Evolutionary conservation across 1,140 invertebrate species (phyloP), one percentile per base, ranked within the genome.

Genomic region (Cotesia glomerata): DNA sequence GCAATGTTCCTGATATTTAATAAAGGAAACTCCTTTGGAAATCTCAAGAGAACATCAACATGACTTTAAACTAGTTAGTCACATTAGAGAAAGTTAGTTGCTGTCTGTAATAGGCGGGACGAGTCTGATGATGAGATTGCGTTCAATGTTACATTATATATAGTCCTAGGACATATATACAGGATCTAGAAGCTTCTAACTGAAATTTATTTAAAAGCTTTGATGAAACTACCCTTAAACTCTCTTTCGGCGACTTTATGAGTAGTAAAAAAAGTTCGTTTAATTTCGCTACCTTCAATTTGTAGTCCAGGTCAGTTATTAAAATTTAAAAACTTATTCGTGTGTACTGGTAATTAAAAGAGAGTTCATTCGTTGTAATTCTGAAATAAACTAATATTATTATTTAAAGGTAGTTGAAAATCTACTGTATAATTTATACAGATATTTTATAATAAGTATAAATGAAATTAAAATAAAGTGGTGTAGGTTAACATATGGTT

Each of bases 61-160:
- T 67, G 49, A 67, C 45, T 67, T 67, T 13, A 18, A 67, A 67
- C 65, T 67, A 26, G 65, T 67, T 67, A 36, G 45, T 18, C 36
- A 54, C 65, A 67, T 67, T 67, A 67, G 65, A 34, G 51, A 34
- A 36, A 67, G 49, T 67, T 34, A 54, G 65, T 34, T 32, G 51
- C 39, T 45, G 39, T 45, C 39, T 45, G 39, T 45, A 45, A 45
- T 45, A 7, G 39, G 39, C 39, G 39, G 39, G 39, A 45, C 39
- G 39, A 45, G 39, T 45, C 39, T 45, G 39, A 45, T 45, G 39
- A 45, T 45, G 39, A 45, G 39, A 45, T 45, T 45, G 39, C 39
- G 39, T 45, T 45, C 39, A 45, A 45, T 45, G 52, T 14, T n/a
- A 54, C 5, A 54, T 9, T 54, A 54, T 16, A 54, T 9, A 16